Evolutionary conservation across 2,797 vertebrate species (phyloP).

Genomic region (Alectoris magna): DNA sequence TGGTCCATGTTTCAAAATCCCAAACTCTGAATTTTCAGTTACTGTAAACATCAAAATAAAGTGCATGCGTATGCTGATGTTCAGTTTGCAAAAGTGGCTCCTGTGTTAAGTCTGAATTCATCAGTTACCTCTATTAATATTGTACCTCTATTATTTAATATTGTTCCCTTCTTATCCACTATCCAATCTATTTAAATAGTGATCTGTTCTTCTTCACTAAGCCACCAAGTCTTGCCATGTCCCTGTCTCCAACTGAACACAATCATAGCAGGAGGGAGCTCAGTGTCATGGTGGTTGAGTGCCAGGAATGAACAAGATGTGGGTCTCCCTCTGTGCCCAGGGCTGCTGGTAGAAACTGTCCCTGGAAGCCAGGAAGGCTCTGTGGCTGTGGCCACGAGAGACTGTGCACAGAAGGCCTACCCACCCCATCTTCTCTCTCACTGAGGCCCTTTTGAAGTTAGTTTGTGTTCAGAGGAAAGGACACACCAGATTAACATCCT

Average conservation of each 20-base stretch:
- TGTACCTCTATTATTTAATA: neutral
- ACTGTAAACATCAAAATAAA: neutral
- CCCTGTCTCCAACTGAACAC: neutral
- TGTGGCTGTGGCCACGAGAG: neutral
- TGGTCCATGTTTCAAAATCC: neutral
- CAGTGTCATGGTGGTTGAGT: neutral
- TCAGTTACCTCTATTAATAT: neutral
- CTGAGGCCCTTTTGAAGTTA: neutral
- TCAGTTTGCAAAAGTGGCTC: neutral
- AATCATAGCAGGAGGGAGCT: neutral
- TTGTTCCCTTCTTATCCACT: neutral
- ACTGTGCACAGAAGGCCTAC: neutral
- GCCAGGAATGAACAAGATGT: neutral
- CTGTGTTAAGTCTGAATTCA: neutral
- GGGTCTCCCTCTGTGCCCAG: neutral
- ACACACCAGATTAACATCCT: slow-evolving; percentile 10
- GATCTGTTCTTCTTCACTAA: neutral
- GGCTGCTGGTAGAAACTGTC: neutral
- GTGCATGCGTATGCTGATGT: neutral
- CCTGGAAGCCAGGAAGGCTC: neutral
- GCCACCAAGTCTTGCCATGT: neutral
- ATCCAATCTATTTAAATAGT: neutral
- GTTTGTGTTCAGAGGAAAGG: neutral
- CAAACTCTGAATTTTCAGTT: neutral
- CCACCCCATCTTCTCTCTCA: neutral